phyloP scores from a whole-genome alignment of 2,113 vertebrate species.

The Mungos mungo region DNA sequence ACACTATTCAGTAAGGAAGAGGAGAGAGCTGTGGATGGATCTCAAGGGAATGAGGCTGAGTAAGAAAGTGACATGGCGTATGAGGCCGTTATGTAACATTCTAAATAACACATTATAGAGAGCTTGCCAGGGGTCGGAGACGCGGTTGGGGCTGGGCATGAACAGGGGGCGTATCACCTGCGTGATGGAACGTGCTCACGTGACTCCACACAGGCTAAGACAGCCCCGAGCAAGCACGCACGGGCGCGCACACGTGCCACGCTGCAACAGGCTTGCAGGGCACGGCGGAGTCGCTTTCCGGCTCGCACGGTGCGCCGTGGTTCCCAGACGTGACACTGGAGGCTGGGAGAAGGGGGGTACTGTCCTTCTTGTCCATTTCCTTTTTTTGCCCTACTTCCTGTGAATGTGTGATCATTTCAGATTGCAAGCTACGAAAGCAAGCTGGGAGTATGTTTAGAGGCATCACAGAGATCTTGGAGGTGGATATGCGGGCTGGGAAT shows the following conservation, averaged over 20 bases:
- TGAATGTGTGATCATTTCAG: neutral
- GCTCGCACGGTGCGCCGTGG: rapidly evolving
- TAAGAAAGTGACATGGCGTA: neutral
- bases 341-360: neutral
- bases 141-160: rapidly evolving
- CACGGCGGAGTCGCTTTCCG: neutral
- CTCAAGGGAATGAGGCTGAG: neutral
- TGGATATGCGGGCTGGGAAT: neutral
- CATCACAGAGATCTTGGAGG: neutral
- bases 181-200: neutral
- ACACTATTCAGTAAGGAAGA: neutral
- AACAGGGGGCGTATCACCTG: rapidly evolving
- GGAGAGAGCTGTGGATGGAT: neutral
- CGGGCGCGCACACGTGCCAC: neutral
- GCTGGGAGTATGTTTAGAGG: neutral
- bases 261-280: rapidly evolving
- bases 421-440: neutral
- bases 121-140: neutral
- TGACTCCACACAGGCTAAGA: rapidly evolving
- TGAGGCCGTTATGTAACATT: too few species aligned
- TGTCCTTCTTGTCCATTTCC: neutral
- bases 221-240: too few species aligned
- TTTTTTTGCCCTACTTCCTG: neutral
- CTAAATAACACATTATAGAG: neutral
- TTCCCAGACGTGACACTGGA: rapidly evolving